These are phyloP conservation scores for Leistus spinibarbis DNA, from an alignment of 2,888 invertebrate species.

Conservation along the genomic window DNA sequence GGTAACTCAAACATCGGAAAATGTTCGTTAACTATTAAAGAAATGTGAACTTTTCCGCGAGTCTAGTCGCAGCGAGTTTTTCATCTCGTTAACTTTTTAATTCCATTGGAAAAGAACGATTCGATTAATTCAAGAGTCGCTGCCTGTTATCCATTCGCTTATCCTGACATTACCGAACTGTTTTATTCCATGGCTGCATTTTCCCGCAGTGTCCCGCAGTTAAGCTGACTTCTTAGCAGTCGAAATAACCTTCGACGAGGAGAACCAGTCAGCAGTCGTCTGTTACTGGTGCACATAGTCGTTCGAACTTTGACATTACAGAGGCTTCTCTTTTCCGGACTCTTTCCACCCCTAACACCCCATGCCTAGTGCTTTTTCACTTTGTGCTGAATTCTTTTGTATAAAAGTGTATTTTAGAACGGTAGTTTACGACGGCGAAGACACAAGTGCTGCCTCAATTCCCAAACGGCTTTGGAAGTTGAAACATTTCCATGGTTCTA, in stretches of 20 bases:
- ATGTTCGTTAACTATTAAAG: background rate
- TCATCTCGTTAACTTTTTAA: constrained; percentile 36
- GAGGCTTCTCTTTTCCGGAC: too few relatives aligned
- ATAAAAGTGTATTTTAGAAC: background rate
- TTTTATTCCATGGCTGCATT: background rate
- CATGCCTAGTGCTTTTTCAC: background rate
- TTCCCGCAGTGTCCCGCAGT: background rate
- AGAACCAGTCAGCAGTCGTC: too few relatives aligned
- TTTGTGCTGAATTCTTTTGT: constrained; percentile 2
- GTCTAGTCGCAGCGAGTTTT: constrained; percentile 22
- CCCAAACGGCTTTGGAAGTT: constrained; percentile 16
- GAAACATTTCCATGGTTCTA: constrained; percentile 18
- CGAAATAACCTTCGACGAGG: too few relatives aligned
- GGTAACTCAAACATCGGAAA: too few relatives aligned
- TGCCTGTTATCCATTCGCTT: constrained; percentile 30
- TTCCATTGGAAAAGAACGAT: constrained; percentile 25
- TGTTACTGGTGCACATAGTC: too few relatives aligned
- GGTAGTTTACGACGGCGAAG: constrained; percentile 28
- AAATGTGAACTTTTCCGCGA: background rate
- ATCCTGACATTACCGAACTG: constrained; percentile 28
- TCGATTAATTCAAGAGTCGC: constrained; percentile 18
- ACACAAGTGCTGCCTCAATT: constrained; percentile 25
- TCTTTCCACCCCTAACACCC: too few relatives aligned
- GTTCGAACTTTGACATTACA: background rate
- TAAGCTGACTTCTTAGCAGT: too few relatives aligned